These are phyloP conservation scores for Theretra japonica DNA, from an alignment of 2,888 invertebrate species.

Conservation along the genomic window DNA sequence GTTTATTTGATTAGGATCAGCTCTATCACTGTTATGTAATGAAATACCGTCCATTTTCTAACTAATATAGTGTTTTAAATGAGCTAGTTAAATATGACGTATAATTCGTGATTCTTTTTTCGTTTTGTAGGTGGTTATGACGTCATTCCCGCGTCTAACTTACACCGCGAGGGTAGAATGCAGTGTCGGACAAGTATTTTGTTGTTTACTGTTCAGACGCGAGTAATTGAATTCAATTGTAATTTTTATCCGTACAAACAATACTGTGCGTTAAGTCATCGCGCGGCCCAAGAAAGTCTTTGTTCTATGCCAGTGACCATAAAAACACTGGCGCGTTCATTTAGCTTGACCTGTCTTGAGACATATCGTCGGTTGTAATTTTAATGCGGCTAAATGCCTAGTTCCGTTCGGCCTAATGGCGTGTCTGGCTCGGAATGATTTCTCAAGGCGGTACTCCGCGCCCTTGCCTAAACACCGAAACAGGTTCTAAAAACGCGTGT, in stretches of 20 bases:
- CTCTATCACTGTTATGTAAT: too few relatives aligned
- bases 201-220: conserved; percentile 4
- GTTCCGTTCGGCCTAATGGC: conserved; percentile 30
- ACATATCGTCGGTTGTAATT: conserved; percentile 31
- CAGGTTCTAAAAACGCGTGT: conserved; percentile 9
- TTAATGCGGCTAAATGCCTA: conserved; percentile 33
- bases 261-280: conserved; percentile 23
- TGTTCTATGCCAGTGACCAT: conserved; percentile 46
- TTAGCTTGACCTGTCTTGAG: conserved; percentile 37
- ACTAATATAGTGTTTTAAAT: too few relatives aligned
- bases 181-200: conserved; percentile 12
- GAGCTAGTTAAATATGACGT: too few relatives aligned
- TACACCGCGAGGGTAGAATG: too few relatives aligned
- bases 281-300: conserved; percentile 33
- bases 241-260: conserved; percentile 22
- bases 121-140: too few relatives aligned
- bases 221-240: conserved; percentile 23
- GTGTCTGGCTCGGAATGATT: conserved; percentile 2
- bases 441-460: background rate
- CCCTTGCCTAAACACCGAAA: conserved; percentile 21
- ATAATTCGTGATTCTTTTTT: too few relatives aligned
- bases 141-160: too few relatives aligned
- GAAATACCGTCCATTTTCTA: too few relatives aligned
- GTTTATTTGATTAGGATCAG: too few relatives aligned
- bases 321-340: conserved; percentile 46